Evolutionary conservation across 37 sponge, comb jelly and placozoan species (phyloP).

Genomic region (Crambe crambe): DNA sequence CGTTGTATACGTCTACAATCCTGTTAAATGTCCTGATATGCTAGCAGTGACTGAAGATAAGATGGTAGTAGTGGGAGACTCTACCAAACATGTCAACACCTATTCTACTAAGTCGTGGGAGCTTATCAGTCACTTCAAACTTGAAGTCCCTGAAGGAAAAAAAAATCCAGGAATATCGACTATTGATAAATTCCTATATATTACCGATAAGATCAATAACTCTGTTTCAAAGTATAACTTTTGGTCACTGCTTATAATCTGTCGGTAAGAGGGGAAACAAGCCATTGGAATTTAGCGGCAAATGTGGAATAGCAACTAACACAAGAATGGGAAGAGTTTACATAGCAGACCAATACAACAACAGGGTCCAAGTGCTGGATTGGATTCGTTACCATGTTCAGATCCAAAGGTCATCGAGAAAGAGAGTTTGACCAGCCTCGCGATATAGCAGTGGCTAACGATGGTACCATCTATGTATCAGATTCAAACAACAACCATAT

Average conservation of each 20-base stretch:
- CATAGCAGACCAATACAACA: constrained; percentile 51
- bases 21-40: no score
- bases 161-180: constrained; percentile 23
- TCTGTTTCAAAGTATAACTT: constrained; percentile 41
- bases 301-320: constrained; percentile 39
- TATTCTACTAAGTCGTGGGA: background rate
- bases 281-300: constrained; percentile 26
- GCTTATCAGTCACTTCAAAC: background rate
- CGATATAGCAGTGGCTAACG: background rate
- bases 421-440: background rate
- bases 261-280: constrained; percentile 25
- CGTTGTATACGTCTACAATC: no score
- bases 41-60: no score
- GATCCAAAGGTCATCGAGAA: background rate
- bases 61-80: background rate
- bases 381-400: constrained; percentile 25
- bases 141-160: background rate
- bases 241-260: constrained; percentile 40
- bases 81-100: background rate
- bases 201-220: constrained; percentile 23
- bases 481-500: background rate
- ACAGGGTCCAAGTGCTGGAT: constrained; percentile 58
- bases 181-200: background rate
- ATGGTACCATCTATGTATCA: background rate
- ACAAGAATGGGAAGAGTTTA: constrained; percentile 18